Base-by-base conservation (phyloP, 2,888 invertebrate genomes). In the Yponomeuta sedellus region DNA sequence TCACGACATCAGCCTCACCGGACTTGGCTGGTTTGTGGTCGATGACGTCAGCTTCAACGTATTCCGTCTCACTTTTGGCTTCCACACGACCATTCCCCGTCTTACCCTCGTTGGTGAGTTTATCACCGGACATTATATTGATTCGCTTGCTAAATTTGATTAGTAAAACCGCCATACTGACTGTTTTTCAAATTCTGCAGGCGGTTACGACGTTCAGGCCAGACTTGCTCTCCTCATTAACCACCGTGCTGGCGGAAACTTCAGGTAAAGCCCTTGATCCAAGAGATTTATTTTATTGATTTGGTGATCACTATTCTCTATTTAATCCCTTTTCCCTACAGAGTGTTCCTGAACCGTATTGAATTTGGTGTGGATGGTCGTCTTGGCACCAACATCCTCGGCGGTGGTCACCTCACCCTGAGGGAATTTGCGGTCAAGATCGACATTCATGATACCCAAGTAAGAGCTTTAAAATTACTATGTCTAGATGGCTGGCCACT, bases 331-430 rank as follows among this genome's bases (percentile, higher is more conserved):
- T 11, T 64, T 59, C 52, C 66, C 8, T 66, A 19, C 72, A 85
- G 85, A 67, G 62, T 85, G 3, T 83, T 84, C 71, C 65, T 82
- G 57, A 80, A 84, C 71, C 82, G 83, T 5, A 67, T 85, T 4
- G 80, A 81, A 25, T 52, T 79, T 2, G 74, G 74, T 12, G 71
- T 80, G 25, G 77, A 81, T 66, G 65, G 74, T 56, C 76, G 82
- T 44, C 58, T 85, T 62, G 85, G 85, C 59, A 77, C 80, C 22
- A 80, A 73, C 66, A 22, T 83, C 0, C 11, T 77, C 0, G 75
- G 71, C 1, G 83, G 84, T 19, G 68, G 68, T 19, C 75, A 78
- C 57, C 70, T 85, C n/a, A 28, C 76, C 20, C 74, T 85, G 25
- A 73, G 85, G 44, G 75, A 80, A 57, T 71, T 85, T 52, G 71